Evolutionary conservation across 2,113 vertebrate genomes (phyloP).

Genomic region (Dissostichus mawsoni): DNA sequence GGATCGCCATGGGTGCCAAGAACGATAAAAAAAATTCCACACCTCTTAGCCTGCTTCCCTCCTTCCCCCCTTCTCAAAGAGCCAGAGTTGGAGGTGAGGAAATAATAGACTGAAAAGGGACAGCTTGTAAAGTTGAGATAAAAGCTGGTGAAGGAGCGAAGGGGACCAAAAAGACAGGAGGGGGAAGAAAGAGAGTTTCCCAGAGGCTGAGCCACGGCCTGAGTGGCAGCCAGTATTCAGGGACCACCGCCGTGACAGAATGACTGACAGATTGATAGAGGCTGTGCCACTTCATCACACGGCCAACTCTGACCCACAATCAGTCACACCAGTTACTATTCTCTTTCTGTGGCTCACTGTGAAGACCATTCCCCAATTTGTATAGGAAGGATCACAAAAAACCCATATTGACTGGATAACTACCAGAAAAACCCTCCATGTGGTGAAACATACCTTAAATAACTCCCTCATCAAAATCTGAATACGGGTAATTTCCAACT

Average conservation of each 20-base stretch:
- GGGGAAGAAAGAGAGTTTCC: slow-evolving; percentile 67
- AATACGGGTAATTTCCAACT: no score
- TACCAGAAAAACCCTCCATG: slow-evolving; percentile 47
- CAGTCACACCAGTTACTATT: slow-evolving; percentile 79
- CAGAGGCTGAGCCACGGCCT: slow-evolving; percentile 70
- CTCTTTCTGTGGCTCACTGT: slow-evolving; percentile 73
- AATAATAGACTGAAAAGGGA: slow-evolving; percentile 83
- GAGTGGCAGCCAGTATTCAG: slow-evolving; percentile 79
- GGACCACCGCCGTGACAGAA: slow-evolving; percentile 75
- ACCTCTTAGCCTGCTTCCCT: slow-evolving; percentile 73
- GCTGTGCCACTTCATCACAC: slow-evolving; percentile 83
- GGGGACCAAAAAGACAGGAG: slow-evolving; percentile 55
- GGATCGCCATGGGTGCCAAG: slow-evolving; percentile 79
- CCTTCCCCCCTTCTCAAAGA: slow-evolving; percentile 51
- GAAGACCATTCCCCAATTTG: slow-evolving; percentile 78
- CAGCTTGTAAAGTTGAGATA: slow-evolving; percentile 83
- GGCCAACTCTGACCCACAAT: slow-evolving; percentile 72
- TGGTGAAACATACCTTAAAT: slow-evolving; percentile 67
- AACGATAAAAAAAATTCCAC: slow-evolving; percentile 77
- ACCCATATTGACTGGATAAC: slow-evolving; percentile 66
- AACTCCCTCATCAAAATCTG: slow-evolving; percentile 11
- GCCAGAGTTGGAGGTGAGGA: slow-evolving; percentile 70
- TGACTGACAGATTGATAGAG: slow-evolving; percentile 84
- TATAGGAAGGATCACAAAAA: slow-evolving; percentile 72
- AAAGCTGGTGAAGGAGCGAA: slow-evolving; percentile 70